Conservation (phyloP, 2,888 invertebrate genomes). For the Falcaria lacertinaria region DNA sequence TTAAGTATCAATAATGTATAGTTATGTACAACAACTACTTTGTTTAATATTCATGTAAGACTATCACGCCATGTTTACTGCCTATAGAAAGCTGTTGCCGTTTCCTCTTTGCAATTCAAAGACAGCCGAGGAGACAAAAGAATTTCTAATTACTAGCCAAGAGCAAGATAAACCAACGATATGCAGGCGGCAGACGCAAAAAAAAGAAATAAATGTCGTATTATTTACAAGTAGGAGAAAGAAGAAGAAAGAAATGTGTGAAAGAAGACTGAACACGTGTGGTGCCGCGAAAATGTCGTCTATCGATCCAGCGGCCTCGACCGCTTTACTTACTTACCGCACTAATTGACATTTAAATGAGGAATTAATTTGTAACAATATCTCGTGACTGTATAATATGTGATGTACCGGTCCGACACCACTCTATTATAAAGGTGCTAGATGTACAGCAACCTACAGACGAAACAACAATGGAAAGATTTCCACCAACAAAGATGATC, state of each 20-base stretch:
- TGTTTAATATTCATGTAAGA: conserved; percentile 15
- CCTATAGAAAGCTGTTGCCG: conserved; percentile 45
- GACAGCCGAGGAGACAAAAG: conserved; percentile 60
- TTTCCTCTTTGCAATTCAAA: conserved; percentile 66
- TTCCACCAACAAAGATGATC: too few relatives aligned
- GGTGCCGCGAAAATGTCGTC: too few relatives aligned
- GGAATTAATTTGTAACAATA: too few relatives aligned
- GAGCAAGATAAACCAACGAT: conserved; percentile 65
- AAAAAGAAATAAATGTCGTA: conserved; percentile 55
- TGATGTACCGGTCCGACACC: too few relatives aligned
- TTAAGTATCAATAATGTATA: too few relatives aligned
- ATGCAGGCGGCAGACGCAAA: conserved; percentile 54
- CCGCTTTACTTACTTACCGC: neutral
- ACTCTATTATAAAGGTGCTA: too few relatives aligned
- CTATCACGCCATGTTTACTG: conserved; percentile 37
- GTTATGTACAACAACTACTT: conserved; percentile 1
- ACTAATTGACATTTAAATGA: neutral
- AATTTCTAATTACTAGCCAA: conserved; percentile 68
- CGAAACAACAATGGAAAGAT: too few relatives aligned
- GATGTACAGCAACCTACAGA: too few relatives aligned
- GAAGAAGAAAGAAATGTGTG: too few relatives aligned
- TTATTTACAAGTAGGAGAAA: too few relatives aligned
- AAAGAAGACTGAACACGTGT: neutral
- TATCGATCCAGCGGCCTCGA: neutral
- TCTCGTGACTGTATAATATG: too few relatives aligned